A percentile compares a stretch with the other conserved stretches of the same genome.
Evolutionary conservation across 2,113 vertebrate genomes (phyloP).

Genomic region (Alouatta palliata): DNA sequence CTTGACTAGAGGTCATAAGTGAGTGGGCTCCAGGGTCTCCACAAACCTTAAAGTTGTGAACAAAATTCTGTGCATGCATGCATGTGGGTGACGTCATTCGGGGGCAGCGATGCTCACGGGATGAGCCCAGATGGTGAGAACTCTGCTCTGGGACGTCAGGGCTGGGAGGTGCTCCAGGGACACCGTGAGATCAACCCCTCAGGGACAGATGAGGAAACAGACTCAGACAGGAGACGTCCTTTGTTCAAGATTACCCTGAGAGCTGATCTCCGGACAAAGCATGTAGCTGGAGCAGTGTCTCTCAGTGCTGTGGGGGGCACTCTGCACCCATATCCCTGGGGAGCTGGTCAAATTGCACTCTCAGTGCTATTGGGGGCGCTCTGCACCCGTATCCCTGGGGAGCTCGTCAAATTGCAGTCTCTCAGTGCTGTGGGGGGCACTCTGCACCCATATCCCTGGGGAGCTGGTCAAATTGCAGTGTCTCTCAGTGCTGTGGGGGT

Average conservation of each 20-base stretch:
- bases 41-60: neutral
- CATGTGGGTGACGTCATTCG: accelerated
- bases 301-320: accelerated
- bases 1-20: neutral
- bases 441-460: neutral
- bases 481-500: no score
- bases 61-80: neutral
- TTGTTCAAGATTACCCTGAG: neutral
- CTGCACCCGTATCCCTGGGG: neutral
- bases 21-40: neutral
- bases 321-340: no score
- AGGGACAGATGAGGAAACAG: neutral
- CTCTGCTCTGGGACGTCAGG: neutral
- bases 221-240: neutral
- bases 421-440: no score
- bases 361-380: no score
- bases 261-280: neutral
- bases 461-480: no score
- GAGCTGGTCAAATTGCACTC: no score
- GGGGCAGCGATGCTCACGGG: neutral
- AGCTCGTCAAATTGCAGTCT: no score
- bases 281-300: neutral
- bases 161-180: neutral
- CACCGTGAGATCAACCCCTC: neutral
- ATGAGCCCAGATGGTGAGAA: neutral